Conservation (phyloP, 2,888 invertebrate species). For the Cryptocheilus praepositus region DNA sequence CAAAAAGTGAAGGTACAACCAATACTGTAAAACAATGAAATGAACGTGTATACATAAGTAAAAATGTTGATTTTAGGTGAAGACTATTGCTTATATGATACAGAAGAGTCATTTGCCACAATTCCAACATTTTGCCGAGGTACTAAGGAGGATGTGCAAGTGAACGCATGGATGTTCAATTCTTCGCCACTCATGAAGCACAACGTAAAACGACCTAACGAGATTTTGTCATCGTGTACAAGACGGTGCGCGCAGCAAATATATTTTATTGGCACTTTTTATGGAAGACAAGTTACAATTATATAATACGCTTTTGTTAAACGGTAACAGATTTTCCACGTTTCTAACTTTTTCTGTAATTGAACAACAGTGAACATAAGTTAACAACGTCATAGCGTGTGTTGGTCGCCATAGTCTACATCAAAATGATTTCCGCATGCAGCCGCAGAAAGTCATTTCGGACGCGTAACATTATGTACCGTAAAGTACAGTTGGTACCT, state of each 20-base stretch:
- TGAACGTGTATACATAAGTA: neutral
- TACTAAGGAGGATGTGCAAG: constrained; percentile 61
- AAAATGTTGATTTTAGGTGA: constrained; percentile 53
- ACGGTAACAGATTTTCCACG: neutral
- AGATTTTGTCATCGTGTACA: neutral
- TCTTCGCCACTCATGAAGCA: neutral
- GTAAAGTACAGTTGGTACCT: neutral
- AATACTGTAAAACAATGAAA: too few species aligned
- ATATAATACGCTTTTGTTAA: constrained; percentile 26
- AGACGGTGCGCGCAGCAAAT: constrained; percentile 12
- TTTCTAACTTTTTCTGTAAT: neutral
- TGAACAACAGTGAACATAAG: too few species aligned
- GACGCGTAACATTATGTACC: neutral
- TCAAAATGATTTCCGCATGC: too few species aligned
- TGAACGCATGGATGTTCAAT: constrained; percentile 30
- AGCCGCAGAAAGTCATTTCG: too few species aligned
- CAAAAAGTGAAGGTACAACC: constrained; percentile 74
- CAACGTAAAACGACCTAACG: neutral
- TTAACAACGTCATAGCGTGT: too few species aligned
- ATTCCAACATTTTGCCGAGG: constrained; percentile 64
- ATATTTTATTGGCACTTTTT: constrained; percentile 24
- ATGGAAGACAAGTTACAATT: constrained; percentile 34
- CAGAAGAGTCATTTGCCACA: constrained; percentile 62
- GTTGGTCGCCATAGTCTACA: too few species aligned
- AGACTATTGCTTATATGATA: constrained; percentile 66